Base-by-base conservation (phyloP, 2,113 vertebrate genomes). In the Alligator sinensis region DNA sequence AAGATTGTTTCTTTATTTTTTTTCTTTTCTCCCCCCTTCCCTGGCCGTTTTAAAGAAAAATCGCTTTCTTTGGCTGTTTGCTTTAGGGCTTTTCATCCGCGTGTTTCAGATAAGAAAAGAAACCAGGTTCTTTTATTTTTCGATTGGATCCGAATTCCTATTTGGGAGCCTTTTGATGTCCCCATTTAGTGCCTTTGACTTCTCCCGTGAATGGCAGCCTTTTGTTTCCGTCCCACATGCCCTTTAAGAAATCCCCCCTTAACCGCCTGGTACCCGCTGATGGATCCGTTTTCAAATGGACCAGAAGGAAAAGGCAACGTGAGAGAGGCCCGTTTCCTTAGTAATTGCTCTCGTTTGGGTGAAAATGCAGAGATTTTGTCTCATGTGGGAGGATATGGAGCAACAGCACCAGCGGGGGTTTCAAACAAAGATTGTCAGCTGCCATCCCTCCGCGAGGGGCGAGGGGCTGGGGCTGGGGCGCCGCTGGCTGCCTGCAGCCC, bases 51-150 rank as follows among this genome's bases (percentile, higher is more conserved):
- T 93, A 89, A 94, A 97, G 22, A 61, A 97, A 94, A 95, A 96
- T 95, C 58, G 93, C 97, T 98, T 98, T 98, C 98, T 98, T 98
- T 89, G 95, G 97, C 98, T 99, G 97, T 99, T 99, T 99, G 98
- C 98, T 99, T 98, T 98, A 96, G 95, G 95, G 96, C 92, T 98
- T 98, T 98, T 97, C 98, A 97, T 98, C 96, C 82, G 96, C 77
- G 79, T 97, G 96, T 97, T 97, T 97, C 96, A 95, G 98, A 95
- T 96, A 93, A 98, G 98, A 97, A 97, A 97, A 97, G 98, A 98
- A 98, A 97, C 97, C 96, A 98, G 98, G 97, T 98, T 97, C 97
- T 98, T 97, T 98, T 98, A 97, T 98, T 97, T 97, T 72, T 97
- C 97, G 98, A 98, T 98, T 98, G 98, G 98, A 98, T 98, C 98